Conservation (phyloP, 2,113 vertebrate genomes). For the Engystomops pustulosus region DNA sequence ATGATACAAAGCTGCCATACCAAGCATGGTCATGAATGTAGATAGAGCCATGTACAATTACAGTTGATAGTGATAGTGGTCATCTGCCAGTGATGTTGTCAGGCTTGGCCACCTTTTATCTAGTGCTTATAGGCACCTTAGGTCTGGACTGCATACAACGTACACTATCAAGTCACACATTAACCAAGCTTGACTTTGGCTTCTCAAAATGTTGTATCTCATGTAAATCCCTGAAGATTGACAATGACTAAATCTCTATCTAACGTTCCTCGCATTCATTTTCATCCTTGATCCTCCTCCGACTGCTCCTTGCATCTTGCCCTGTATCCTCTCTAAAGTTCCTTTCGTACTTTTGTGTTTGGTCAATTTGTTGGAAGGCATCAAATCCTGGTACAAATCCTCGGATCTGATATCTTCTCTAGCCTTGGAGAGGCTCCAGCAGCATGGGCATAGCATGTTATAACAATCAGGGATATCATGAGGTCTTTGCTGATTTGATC, state of each 20-base stretch:
- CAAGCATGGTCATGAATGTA: too few species aligned
- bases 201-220: neutral
- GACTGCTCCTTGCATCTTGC: neutral
- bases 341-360: neutral
- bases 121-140: neutral
- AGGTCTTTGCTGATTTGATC: constrained; percentile 28
- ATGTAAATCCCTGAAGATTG: neutral
- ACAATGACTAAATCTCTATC: neutral
- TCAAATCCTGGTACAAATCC: neutral
- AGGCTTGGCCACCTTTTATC: too few species aligned
- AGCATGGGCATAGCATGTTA: neutral
- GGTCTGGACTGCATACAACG: too few species aligned
- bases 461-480: neutral
- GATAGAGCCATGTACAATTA: too few species aligned
- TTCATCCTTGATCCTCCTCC: neutral
- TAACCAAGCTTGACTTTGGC: neutral
- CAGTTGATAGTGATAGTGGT: too few species aligned
- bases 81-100: too few species aligned
- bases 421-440: neutral
- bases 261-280: neutral
- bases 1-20: too few species aligned
- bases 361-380: neutral
- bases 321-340: neutral
- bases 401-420: neutral
- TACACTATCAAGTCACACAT: too few species aligned